These are phyloP conservation scores for Sphyrna mokarran DNA, from an alignment of 2,113 vertebrate genomes.

Conservation along the genomic window DNA sequence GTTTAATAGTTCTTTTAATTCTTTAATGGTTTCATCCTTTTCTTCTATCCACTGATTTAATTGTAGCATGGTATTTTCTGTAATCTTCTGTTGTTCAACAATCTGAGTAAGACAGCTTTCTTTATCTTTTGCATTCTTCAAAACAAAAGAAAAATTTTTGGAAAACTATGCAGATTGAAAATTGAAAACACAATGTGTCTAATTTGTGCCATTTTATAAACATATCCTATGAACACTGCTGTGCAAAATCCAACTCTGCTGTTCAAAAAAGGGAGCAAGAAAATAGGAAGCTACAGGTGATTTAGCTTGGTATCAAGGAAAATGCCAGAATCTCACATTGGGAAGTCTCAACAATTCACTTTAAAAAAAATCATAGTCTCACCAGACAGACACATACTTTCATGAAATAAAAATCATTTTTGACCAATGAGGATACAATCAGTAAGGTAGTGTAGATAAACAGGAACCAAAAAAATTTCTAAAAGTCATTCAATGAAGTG, in stretches of 20 bases:
- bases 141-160: slow-evolving; percentile 40
- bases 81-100: slow-evolving; percentile 45
- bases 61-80: slow-evolving; percentile 43
- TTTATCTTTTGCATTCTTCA: slow-evolving; percentile 52
- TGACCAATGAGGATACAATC: no score
- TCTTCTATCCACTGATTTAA: slow-evolving; percentile 38
- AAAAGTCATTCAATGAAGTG: no score
- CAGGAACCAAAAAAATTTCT: no score
- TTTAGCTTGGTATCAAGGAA: no score
- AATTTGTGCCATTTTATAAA: background rate
- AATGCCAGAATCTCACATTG: no score
- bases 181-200: background rate
- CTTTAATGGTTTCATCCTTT: slow-evolving; percentile 45
- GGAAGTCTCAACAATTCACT: no score
- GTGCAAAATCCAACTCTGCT: background rate
- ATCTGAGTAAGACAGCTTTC: slow-evolving; percentile 47
- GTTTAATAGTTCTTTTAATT: slow-evolving; percentile 40
- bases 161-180: background rate
- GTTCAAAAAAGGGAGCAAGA: no score
- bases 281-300: no score
- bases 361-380: no score
- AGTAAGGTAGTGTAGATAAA: no score
- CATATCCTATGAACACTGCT: background rate
- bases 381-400: no score
- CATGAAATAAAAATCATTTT: no score